Evolutionary conservation across 1,140 invertebrate species (phyloP).

Genomic region (Plectrocnemia conspersa): DNA sequence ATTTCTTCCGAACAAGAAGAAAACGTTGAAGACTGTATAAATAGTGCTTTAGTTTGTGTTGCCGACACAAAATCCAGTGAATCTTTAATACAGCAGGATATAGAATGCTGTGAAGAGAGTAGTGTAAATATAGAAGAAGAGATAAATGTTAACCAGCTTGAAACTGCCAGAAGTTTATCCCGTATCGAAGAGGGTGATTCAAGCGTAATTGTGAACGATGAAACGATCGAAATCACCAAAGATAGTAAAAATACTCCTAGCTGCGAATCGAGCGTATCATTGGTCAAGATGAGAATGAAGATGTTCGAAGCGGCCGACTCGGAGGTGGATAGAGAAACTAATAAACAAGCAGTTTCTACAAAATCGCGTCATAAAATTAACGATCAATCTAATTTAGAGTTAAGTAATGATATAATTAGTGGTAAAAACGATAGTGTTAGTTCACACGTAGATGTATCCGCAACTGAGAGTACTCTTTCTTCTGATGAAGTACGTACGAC

Average conservation of each 20-base stretch:
- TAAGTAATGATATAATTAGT: slow-evolving; percentile 21
- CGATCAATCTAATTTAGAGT: slow-evolving; percentile 23
- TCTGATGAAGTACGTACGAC: neutral
- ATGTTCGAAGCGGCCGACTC: slow-evolving; percentile 21
- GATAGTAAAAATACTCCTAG: slow-evolving; percentile 36
- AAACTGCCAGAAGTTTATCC: slow-evolving; percentile 32
- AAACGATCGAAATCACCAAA: slow-evolving; percentile 28
- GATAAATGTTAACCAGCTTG: slow-evolving; percentile 31
- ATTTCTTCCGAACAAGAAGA: slow-evolving; percentile 5
- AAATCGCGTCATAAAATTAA: slow-evolving; percentile 14
- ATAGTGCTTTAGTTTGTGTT: slow-evolving; percentile 6
- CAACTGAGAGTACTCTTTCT: too few relatives aligned
- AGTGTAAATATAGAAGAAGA: slow-evolving; percentile 34
- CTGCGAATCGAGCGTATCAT: slow-evolving; percentile 11
- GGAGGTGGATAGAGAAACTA: neutral
- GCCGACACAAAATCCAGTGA: too few relatives aligned
- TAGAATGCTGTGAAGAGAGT: too few relatives aligned
- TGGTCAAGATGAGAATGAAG: slow-evolving; percentile 33
- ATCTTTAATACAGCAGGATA: too few relatives aligned
- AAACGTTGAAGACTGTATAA: slow-evolving; percentile 11
- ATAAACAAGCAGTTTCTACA: slow-evolving; percentile 1
- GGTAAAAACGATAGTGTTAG: slow-evolving; percentile 10
- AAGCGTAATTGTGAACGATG: slow-evolving; percentile 13
- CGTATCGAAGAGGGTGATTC: slow-evolving; percentile 34
- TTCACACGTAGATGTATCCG: too few relatives aligned